Evolutionary conservation across 2,888 invertebrate species (phyloP).

Genomic region (Aphidoletes aphidimyza): DNA sequence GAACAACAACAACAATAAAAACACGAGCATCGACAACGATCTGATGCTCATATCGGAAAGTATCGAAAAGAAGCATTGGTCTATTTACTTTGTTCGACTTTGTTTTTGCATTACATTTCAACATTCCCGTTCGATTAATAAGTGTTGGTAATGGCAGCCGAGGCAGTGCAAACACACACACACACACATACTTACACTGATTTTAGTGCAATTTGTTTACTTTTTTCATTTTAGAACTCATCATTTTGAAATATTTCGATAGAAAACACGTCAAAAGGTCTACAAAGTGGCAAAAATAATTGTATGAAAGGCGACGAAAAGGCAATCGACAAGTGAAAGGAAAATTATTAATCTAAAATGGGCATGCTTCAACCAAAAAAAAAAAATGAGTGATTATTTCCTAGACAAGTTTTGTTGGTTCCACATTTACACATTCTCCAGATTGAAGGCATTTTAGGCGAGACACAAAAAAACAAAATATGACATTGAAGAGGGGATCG

Average conservation of each 20-base stretch:
- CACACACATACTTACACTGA: slow-evolving; percentile 24
- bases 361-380: background rate
- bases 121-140: background rate
- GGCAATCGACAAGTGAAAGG: slow-evolving; percentile 20
- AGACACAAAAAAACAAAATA: slow-evolving; percentile 11
- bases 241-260: background rate
- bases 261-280: background rate
- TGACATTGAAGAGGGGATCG: slow-evolving; percentile 7
- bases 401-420: background rate
- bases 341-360: slow-evolving; percentile 30
- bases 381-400: slow-evolving; percentile 18
- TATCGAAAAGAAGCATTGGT: background rate
- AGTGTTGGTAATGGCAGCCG: background rate
- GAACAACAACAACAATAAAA: background rate
- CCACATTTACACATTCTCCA: no score
- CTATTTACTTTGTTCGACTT: background rate
- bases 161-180: no score
- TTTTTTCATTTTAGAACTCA: slow-evolving; percentile 23
- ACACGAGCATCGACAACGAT: no score
- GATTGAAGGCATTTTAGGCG: background rate
- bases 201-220: slow-evolving; percentile 35
- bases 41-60: background rate
- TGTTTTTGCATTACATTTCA: background rate
- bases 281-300: background rate
- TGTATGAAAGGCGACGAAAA: background rate